These are phyloP conservation scores for Periophthalmus magnuspinnatus DNA, from an alignment of 2,797 vertebrate species.

Conservation along the genomic window DNA sequence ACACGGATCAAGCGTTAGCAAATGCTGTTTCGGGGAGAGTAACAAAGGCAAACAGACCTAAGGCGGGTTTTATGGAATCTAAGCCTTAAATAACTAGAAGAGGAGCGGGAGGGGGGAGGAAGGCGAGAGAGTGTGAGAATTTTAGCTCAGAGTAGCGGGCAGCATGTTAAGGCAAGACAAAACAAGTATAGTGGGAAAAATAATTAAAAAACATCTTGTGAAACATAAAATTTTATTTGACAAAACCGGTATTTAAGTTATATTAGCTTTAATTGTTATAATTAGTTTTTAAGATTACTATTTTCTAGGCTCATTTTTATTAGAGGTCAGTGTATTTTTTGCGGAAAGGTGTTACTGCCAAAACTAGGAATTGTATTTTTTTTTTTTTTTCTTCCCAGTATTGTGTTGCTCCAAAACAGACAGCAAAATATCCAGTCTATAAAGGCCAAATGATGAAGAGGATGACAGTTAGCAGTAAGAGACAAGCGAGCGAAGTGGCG, in stretches of 20 bases:
- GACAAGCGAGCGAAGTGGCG: conserved; percentile 18
- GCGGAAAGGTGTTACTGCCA: neutral
- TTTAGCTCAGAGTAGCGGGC: conserved; percentile 34
- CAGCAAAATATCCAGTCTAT: conserved; percentile 24
- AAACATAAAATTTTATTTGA: conserved; percentile 1
- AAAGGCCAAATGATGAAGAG: conserved; percentile 56
- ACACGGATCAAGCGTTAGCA: conserved; percentile 55
- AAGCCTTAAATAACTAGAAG: conserved; percentile 74
- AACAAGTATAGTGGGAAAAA: conserved; percentile 41
- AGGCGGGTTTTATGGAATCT: conserved; percentile 65
- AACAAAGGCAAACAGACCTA: conserved; percentile 74
- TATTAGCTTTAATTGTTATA: neutral
- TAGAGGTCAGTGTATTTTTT: neutral
- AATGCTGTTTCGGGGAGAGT: conserved; percentile 59
- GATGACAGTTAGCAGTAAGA: conserved; percentile 52
- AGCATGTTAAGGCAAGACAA: conserved; percentile 30
- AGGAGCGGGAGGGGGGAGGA: conserved; percentile 39
- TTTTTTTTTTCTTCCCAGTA: neutral
- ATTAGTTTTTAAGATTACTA: neutral
- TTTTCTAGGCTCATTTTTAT: neutral
- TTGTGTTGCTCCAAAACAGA: neutral
- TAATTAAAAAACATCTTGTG: neutral
- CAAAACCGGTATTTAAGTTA: neutral
- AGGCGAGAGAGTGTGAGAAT: conserved; percentile 22
- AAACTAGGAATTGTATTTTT: neutral